A percentile compares a stretch with the other conserved stretches of the same genome.
Evolutionary conservation across 2,888 invertebrate genomes (phyloP).

Genomic region (Hetaerina titia): DNA sequence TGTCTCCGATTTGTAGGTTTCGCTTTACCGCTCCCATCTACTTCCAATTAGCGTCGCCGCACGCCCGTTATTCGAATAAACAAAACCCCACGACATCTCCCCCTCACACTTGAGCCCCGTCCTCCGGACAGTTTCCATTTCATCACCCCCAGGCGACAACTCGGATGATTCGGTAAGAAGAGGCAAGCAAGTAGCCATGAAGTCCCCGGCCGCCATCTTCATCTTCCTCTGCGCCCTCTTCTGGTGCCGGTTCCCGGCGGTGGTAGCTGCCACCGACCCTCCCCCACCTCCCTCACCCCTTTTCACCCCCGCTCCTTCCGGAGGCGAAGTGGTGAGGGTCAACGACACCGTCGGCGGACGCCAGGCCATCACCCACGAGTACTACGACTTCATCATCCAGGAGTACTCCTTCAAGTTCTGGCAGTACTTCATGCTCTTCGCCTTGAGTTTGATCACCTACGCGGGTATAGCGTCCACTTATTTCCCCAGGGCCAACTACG

Average conservation of each 20-base stretch:
- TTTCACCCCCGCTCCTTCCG: background rate
- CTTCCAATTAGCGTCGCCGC: conserved; percentile 20
- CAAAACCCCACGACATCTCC: background rate
- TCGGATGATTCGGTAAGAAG: background rate
- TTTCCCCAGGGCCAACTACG: conserved; percentile 88
- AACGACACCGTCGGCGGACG: background rate
- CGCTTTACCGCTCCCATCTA: too few species aligned
- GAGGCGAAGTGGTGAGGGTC: background rate
- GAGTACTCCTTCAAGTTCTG: conserved; percentile 94
- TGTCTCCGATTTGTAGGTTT: background rate
- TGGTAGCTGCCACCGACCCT: background rate
- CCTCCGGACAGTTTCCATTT: background rate
- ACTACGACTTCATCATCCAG: conserved; percentile 92
- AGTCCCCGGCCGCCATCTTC: background rate
- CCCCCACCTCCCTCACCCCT: background rate
- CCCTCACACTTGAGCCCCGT: background rate
- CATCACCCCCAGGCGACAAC: background rate
- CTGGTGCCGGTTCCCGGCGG: background rate
- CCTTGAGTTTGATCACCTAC: conserved; percentile 88
- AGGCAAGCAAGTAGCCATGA: background rate
- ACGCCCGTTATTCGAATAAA: conserved; percentile 15
- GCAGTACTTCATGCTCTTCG: conserved; percentile 92
- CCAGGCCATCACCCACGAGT: conserved; percentile 74
- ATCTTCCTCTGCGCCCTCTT: background rate
- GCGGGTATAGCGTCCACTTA: conserved; percentile 92